Conservation (phyloP, 2,113 vertebrate species). For the Castor canadensis region DNA sequence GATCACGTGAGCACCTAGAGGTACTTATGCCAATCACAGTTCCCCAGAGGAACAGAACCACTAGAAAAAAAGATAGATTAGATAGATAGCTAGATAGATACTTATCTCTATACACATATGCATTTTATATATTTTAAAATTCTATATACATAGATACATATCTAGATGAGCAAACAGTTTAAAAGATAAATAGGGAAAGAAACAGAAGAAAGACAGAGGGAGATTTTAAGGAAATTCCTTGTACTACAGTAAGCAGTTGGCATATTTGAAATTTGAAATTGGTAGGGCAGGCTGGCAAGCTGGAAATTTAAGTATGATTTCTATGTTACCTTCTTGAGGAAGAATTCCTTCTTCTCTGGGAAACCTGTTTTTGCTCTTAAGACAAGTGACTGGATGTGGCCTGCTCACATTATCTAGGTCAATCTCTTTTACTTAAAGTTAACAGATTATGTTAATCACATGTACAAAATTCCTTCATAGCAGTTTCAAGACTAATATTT, state of each 20-base stretch:
- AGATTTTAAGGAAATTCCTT: not conserved
- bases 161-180: too few species aligned
- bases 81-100: too few species aligned
- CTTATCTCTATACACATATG: too few species aligned
- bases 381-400: not conserved
- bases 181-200: too few species aligned
- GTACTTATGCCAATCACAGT: not conserved
- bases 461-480: not conserved
- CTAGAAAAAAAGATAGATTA: too few species aligned
- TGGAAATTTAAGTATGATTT: not conserved
- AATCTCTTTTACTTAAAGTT: not conserved
- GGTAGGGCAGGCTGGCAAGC: not conserved
- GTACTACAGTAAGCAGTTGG: not conserved
- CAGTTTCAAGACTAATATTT: not conserved
- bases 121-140: too few species aligned
- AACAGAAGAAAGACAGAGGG: not conserved
- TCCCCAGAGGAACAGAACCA: too few species aligned
- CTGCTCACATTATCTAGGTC: not conserved
- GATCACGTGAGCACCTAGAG: not conserved
- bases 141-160: too few species aligned
- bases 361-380: not conserved
- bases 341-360: not conserved
- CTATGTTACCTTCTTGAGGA: not conserved
- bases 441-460: not conserved
- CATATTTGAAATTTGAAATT: constrained; percentile 36